phyloP scores from a whole-genome alignment of 2,113 vertebrate genomes.

The Tinamus guttatus region DNA sequence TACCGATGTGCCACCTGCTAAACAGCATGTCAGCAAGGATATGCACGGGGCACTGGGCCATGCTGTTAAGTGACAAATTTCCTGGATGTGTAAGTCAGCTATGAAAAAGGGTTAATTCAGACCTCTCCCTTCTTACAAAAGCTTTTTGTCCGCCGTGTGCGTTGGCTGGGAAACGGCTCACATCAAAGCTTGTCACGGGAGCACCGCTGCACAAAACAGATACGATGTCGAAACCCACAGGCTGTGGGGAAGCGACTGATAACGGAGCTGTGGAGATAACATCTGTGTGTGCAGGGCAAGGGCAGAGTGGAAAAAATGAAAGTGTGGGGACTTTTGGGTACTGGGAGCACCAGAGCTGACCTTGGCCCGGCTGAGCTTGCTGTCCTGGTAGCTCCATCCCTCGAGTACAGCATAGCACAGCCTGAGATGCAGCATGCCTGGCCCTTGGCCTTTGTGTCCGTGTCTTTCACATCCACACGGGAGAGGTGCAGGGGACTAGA shows the following conservation, averaged over 20 bases:
- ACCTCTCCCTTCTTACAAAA: not conserved
- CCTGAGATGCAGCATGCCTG: rapidly evolving
- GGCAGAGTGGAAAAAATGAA: not conserved
- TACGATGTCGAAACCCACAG: not conserved
- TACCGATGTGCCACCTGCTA: not conserved
- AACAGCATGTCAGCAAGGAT: rapidly evolving
- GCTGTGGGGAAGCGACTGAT: not conserved
- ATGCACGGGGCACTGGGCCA: rapidly evolving
- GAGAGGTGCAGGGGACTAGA: not conserved
- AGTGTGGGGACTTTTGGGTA: not conserved
- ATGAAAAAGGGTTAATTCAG: not conserved
- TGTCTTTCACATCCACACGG: rapidly evolving
- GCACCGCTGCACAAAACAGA: not conserved
- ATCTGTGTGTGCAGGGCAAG: rapidly evolving
- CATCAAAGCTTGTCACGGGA: not conserved
- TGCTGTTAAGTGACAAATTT: not conserved
- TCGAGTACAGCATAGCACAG: not conserved
- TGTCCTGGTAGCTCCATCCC: rapidly evolving
- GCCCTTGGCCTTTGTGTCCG: rapidly evolving
- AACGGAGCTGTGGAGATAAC: not conserved
- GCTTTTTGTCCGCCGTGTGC: not conserved
- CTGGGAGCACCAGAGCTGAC: not conserved
- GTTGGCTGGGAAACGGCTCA: not conserved
- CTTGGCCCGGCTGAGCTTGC: not conserved
- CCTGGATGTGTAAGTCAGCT: not conserved